Base-by-base conservation (phyloP, 2,797 vertebrate species). In the Erpetoichthys calabaricus region DNA sequence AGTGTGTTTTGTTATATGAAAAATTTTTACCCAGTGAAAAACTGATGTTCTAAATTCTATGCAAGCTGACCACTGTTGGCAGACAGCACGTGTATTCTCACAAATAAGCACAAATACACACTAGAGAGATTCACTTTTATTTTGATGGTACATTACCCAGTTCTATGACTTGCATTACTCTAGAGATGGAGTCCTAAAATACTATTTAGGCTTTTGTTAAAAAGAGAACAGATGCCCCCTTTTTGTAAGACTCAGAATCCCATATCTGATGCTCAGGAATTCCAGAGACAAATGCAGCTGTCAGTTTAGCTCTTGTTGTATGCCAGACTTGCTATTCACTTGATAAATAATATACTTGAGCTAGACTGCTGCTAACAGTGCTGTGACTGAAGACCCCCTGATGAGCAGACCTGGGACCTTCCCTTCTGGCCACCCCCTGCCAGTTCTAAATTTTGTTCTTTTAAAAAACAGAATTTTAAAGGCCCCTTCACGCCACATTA, bases 281-380 rank as follows among this genome's bases (percentile, higher is more conserved):
- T 81, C 73, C 73, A 75, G 75, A 57, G 75, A 70, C 70, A 58
- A 72, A 75, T 70, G 80, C 84, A 89, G 86, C 86, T 86, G 88
- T 82, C 81, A 74, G 73, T 74, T 78, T 78, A 75, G 76, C 78
- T 72, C 74, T 76, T 59, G 62, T 68, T 60, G 65, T 70, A 61
- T 0, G 55, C 63, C 50, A 67, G 57, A 69, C 62, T 65, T 65
- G 68, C 60, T 55, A 65, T 68, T 62, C 60, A 66, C 64, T 57
- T 44, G 51, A 59, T 7, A 2, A 57, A 68, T 71, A 67, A 70
- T 56, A 44, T 53, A 59, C 72, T 67, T 68, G 54, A 53, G 7
- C 46, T 42, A 60, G 47, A 9, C 10, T 58, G 72, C 46, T 64
- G 42, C 9, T 67, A 68, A 59, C n/a, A 25, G 25, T 25, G 25